Evolutionary conservation across 2,888 invertebrate species (phyloP), one percentile per base, ranked within the genome.

Genomic region (Nematopogon swammerdamellus): DNA sequence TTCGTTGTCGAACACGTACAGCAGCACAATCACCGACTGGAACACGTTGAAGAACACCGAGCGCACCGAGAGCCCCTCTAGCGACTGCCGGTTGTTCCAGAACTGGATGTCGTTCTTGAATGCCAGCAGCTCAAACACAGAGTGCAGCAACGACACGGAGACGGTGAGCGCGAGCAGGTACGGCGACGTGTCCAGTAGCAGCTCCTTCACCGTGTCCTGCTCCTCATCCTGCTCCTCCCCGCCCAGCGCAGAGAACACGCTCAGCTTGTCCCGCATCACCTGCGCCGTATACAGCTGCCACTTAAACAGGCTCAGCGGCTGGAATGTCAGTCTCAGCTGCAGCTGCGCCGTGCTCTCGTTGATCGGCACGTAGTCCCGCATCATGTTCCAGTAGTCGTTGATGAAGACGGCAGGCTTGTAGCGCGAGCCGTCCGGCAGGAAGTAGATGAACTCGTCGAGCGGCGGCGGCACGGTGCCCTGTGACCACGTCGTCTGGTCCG

Each of bases 91-190:
- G 63, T 96, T 97, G 61, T 96, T 95, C 99, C 99, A 99, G 69
- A 99, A 99, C 71, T 99, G 99, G 62, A 99, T 99, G 70, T 99
- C 99, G 79, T 99, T 99, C 80, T 99, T 99, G 71, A 99, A 99
- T 44, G 99, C 99, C 50, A 99, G 81, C 58, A 99, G 85, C 71
- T 99, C 99, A 80, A 99, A 99, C 54, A 99, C 87, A 51, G 96
- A 97, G 76, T 99, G 99, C 18, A 99, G 81, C 51, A 99, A 85
- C 0, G 98, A 97, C 0, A 99, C 90, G 49, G 88, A 83, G 53
- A 97, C 86, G 2, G 99, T 99, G 50, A 97, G 68, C 3, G 85
- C 97, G 42, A 99, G 80, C 30, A 99, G 82, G 64, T 97, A 96
- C 1, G 97, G 96, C 63, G 96, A 98, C 1, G 99, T 99, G 63